Conservation (phyloP, 2,797 vertebrate genomes). For the Carcharodon carcharias region DNA sequence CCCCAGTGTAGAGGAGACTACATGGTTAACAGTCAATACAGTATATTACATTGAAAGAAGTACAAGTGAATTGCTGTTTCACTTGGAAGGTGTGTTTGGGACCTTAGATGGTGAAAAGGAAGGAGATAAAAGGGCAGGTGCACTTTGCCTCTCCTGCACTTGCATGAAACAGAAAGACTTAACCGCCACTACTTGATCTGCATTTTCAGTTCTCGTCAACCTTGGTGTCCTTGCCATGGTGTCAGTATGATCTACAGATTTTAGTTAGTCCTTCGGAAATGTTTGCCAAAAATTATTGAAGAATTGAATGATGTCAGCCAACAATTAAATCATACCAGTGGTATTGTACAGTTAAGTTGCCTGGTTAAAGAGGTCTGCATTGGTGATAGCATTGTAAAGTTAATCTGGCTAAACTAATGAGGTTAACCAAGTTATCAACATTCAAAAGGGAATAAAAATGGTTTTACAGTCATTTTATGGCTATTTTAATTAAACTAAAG, state of each 20-base stretch:
- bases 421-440: neutral
- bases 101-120: no score
- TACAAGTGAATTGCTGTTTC: no score
- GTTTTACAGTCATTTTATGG: constrained; percentile 13
- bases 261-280: neutral
- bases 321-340: neutral
- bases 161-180: neutral
- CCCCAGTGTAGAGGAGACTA: no score
- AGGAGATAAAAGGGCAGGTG: no score
- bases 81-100: no score
- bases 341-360: neutral
- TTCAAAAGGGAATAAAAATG: neutral
- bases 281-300: neutral
- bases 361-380: neutral
- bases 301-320: neutral
- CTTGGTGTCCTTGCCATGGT: neutral
- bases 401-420: neutral
- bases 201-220: neutral
- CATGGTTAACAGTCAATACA: no score
- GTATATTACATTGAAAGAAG: no score
- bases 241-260: neutral
- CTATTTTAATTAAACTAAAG: constrained; percentile 27
- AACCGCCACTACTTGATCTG: neutral
- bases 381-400: neutral
- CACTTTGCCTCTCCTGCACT: no score